Conservation (phyloP, 2,113 vertebrate species). For the Epinephelus fuscoguttatus region DNA sequence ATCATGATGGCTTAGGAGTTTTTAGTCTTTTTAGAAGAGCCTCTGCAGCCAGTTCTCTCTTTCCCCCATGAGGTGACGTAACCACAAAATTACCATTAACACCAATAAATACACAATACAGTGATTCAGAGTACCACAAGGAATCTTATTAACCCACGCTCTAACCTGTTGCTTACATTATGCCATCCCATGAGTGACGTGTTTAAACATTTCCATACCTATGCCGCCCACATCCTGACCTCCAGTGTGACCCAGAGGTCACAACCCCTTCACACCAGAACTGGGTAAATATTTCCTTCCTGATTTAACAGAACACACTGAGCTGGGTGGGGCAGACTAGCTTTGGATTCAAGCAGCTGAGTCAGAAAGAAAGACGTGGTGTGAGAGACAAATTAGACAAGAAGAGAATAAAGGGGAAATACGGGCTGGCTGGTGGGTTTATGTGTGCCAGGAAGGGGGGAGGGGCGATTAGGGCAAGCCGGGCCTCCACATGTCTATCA, state of each 20-base stretch:
- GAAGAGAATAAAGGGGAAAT: constrained; percentile 37
- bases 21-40: background rate
- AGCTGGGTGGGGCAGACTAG: constrained; percentile 19
- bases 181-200: constrained; percentile 32
- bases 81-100: background rate
- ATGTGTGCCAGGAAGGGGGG: background rate
- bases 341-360: constrained; percentile 39
- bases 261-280: constrained; percentile 65
- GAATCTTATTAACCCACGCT: constrained; percentile 18
- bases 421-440: constrained; percentile 32
- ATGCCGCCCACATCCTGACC: constrained; percentile 63
- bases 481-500: constrained; percentile 45
- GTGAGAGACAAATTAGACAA: constrained; percentile 59
- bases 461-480: background rate
- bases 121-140: constrained; percentile 21
- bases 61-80: constrained; percentile 10
- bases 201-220: constrained; percentile 58
- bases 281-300: constrained; percentile 76
- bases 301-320: constrained; percentile 54
- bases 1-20: background rate
- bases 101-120: background rate
- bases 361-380: constrained; percentile 54
- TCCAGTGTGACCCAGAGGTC: constrained; percentile 60
- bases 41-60: background rate
- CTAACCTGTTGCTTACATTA: constrained; percentile 27